phyloP scores from a whole-genome alignment of 1,140 invertebrate genomes.

The Oryzaephilus surinamensis region DNA sequence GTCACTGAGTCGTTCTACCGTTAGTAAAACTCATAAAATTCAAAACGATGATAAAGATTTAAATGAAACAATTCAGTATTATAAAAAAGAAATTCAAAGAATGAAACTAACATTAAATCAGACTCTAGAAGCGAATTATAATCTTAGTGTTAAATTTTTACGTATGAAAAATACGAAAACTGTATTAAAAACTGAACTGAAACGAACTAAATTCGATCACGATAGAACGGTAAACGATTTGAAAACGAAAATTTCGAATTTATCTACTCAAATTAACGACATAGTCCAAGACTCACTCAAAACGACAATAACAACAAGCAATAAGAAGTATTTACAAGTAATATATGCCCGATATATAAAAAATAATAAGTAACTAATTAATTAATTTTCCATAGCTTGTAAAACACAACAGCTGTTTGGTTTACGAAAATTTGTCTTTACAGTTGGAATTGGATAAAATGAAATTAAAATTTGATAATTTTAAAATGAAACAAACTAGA shows the following conservation, averaged over 20 bases:
- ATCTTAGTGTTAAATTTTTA: constrained; percentile 35
- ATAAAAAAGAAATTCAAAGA: constrained; percentile 26
- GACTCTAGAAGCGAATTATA: constrained; percentile 34
- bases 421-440: constrained; percentile 32
- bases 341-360: constrained; percentile 2
- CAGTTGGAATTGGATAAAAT: constrained; percentile 30
- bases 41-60: too few species aligned
- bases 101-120: constrained; percentile 29
- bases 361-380: constrained; percentile 3
- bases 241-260: constrained; percentile 21
- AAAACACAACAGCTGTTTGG: constrained; percentile 30
- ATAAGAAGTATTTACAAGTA: constrained; percentile 34
- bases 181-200: constrained; percentile 24
- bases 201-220: constrained; percentile 21
- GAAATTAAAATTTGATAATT: constrained; percentile 18
- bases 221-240: constrained; percentile 24
- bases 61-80: too few species aligned
- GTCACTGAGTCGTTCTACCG: constrained; percentile 13
- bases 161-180: constrained; percentile 34
- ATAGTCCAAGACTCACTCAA: constrained; percentile 25
- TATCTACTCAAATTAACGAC: constrained; percentile 21
- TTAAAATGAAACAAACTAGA: constrained; percentile 16
- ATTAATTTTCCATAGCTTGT: constrained; percentile 27
- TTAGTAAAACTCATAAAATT: constrained; percentile 10
- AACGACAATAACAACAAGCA: constrained; percentile 27